Conservation (phyloP, 2,113 vertebrate species). For the Calyptommatus sinebrachiatus region DNA sequence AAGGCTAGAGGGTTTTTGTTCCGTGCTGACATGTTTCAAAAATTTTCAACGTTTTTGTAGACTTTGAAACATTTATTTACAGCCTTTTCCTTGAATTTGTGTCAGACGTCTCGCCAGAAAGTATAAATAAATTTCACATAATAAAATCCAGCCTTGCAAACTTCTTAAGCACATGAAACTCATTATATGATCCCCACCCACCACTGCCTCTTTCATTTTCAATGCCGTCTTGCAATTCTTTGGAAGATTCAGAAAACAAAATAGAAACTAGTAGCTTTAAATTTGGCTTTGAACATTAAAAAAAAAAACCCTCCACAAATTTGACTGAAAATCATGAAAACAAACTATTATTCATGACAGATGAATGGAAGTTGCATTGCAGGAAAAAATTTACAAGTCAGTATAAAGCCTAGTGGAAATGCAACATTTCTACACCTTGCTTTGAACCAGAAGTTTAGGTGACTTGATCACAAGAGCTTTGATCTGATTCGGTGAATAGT, state of each 20-base stretch:
- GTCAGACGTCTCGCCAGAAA: background rate
- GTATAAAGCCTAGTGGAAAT: too few species aligned
- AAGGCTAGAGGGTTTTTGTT: background rate
- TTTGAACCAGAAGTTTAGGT: too few species aligned
- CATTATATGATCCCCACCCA: background rate
- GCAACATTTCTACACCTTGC: too few species aligned
- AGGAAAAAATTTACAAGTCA: background rate
- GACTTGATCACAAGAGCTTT: too few species aligned
- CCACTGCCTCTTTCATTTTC: background rate
- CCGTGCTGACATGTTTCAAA: background rate
- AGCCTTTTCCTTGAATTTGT: slow-evolving; percentile 21
- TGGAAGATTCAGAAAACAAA: background rate
- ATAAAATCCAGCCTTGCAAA: slow-evolving; percentile 18
- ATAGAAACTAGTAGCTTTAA: slow-evolving; percentile 4
- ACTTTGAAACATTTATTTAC: slow-evolving; percentile 16
- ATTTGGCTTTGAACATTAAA: background rate
- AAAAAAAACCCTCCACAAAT: background rate
- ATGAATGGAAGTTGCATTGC: background rate
- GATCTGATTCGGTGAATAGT: too few species aligned
- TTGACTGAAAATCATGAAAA: background rate
- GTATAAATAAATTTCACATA: slow-evolving; percentile 26
- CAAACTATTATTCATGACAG: background rate
- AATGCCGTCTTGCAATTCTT: background rate
- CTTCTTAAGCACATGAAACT: slow-evolving; percentile 8
- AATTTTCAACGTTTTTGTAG: background rate